Percentiles rank a stretch among this genome's conserved stretches.
These are phyloP conservation scores for Zoanthus gigantus DNA, from an alignment of 92 coral and sea anemone genomes.

Conservation along the genomic window DNA sequence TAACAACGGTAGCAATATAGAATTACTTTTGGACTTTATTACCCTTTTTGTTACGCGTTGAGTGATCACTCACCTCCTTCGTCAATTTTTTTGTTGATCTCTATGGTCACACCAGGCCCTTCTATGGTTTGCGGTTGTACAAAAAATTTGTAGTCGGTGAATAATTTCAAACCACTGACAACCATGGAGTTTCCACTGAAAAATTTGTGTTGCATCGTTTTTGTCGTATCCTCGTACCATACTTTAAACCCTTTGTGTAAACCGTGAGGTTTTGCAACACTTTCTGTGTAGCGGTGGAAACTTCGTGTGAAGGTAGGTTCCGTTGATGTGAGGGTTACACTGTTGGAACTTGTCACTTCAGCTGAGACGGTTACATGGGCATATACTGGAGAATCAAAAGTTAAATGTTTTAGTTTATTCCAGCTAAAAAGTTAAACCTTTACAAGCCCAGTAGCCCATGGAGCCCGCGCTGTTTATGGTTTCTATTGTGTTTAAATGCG, in stretches of 20 bases:
- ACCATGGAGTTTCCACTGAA: no score
- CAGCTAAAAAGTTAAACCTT: background rate
- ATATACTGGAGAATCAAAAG: background rate
- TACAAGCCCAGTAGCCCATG: background rate
- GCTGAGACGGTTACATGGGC: background rate
- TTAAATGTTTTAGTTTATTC: background rate
- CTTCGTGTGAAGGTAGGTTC: background rate
- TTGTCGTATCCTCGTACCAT: background rate
- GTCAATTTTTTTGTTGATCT: background rate
- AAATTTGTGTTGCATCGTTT: background rate
- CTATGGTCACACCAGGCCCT: background rate
- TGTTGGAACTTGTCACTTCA: background rate
- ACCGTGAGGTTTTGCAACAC: background rate
- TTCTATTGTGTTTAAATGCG: no score
- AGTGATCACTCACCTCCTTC: constrained; percentile 4
- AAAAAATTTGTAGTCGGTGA: background rate
- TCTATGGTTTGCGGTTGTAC: constrained; percentile 24
- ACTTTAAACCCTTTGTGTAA: background rate
- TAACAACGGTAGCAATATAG: background rate
- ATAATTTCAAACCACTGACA: background rate
- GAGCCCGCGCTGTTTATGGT: background rate
- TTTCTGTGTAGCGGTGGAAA: background rate
- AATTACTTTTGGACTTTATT: no score
- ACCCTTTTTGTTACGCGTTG: no score
- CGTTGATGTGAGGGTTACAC: background rate